These are phyloP conservation scores for Netelia melanura DNA, from an alignment of 2,888 invertebrate genomes.

Conservation along the genomic window DNA sequence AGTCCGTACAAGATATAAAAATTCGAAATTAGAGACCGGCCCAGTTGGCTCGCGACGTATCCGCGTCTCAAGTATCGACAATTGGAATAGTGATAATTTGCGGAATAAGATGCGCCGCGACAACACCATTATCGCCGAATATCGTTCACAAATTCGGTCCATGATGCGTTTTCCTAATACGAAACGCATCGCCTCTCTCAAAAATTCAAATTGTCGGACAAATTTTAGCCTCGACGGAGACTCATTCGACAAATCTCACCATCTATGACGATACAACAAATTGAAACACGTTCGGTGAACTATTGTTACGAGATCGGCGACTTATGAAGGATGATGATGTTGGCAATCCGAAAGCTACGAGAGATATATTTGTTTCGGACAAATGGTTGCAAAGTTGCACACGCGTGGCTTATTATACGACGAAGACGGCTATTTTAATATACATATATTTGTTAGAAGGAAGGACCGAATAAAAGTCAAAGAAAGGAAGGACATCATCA, in stretches of 20 bases:
- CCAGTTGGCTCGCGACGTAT: constrained; percentile 82
- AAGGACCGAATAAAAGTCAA: constrained; percentile 95
- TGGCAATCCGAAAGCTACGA: constrained; percentile 91
- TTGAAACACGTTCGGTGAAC: constrained; percentile 89
- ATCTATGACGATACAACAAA: constrained; percentile 86
- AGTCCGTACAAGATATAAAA: constrained; percentile 86
- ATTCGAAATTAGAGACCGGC: constrained; percentile 87
- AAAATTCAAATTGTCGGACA: constrained; percentile 90
- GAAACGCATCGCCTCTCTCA: constrained; percentile 86
- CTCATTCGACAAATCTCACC: constrained; percentile 87
- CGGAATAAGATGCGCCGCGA: constrained; percentile 90
- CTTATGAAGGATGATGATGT: constrained; percentile 94
- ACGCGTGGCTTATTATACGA: constrained; percentile 85
- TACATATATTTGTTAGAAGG: constrained; percentile 86
- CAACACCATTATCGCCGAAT: constrained; percentile 86
- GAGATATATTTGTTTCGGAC: constrained; percentile 89
- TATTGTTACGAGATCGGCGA: constrained; percentile 91
- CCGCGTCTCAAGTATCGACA: constrained; percentile 89
- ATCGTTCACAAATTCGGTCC: constrained; percentile 89
- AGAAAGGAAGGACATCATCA: constrained; percentile 90
- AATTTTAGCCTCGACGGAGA: constrained; percentile 89
- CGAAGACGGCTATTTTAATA: constrained; percentile 88
- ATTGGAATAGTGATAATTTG: constrained; percentile 87
- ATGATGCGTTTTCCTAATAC: constrained; percentile 87
- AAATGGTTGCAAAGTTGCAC: constrained; percentile 93